A percentile compares a stretch with the other conserved stretches of the same genome.
phyloP scores from a whole-genome alignment of 1,140 invertebrate genomes.

The Brachionus rubens region DNA sequence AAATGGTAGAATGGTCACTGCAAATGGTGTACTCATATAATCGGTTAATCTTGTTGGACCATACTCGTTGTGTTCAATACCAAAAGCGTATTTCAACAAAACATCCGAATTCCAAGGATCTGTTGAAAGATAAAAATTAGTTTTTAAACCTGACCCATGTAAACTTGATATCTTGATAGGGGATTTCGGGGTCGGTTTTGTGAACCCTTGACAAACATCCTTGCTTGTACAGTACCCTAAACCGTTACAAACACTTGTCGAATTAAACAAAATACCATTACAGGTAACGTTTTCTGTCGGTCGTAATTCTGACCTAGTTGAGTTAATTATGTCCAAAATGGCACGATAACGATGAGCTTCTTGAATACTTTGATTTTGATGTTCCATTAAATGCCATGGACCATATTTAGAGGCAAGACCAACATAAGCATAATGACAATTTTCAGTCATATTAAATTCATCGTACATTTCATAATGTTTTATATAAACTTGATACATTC shows the following conservation, averaged over 20 bases:
- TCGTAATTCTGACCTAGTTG: not conserved
- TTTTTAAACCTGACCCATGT: not conserved
- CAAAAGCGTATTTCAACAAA: constrained; percentile 1
- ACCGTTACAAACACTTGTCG: constrained; percentile 1
- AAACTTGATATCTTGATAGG: not conserved
- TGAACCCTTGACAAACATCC: not conserved
- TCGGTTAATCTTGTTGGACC: constrained; percentile 10
- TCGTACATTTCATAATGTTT: constrained; percentile 8
- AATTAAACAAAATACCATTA: constrained; percentile 18
- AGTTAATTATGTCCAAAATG: not conserved
- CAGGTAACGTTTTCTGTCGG: not conserved
- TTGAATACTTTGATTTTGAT: constrained; percentile 32
- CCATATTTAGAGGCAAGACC: constrained; percentile 27
- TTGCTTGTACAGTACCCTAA: not conserved
- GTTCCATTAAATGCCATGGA: constrained; percentile 1
- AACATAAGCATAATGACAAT: constrained; percentile 29
- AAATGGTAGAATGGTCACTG: not conserved
- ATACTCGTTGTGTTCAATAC: not conserved
- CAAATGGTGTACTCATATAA: not conserved
- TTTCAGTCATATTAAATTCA: constrained; percentile 26
- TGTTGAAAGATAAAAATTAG: constrained; percentile 15
- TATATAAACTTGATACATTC: constrained; percentile 33
- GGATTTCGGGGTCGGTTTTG: not conserved
- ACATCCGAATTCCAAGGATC: constrained; percentile 18
- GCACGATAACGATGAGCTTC: constrained; percentile 27